Percentiles rank a stretch among this genome's conserved stretches.
Evolutionary conservation across 1,140 invertebrate genomes (phyloP).

Genomic region (Neodiprion lecontei): DNA sequence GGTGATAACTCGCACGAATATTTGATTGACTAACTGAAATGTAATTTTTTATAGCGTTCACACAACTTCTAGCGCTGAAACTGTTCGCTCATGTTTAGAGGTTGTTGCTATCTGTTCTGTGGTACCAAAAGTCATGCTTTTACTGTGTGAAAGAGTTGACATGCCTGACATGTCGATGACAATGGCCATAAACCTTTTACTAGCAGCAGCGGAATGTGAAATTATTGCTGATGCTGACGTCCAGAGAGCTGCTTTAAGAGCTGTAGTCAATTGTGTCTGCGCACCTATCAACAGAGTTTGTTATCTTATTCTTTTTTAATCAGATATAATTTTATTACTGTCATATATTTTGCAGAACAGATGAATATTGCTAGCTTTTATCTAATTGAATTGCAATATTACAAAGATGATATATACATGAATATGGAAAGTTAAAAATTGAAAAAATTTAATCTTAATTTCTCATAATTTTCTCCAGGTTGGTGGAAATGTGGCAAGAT

Average conservation of each 20-base stretch:
- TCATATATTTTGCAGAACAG: no score
- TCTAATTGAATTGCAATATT: no score
- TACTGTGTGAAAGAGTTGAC: constrained; percentile 80
- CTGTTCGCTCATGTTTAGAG: constrained; percentile 87
- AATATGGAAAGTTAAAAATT: background rate
- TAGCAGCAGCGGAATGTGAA: constrained; percentile 89
- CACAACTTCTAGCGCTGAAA: constrained; percentile 76
- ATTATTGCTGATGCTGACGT: constrained; percentile 89
- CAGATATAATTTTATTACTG: background rate
- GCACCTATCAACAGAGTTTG: constrained; percentile 83
- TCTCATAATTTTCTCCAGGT: constrained; percentile 50
- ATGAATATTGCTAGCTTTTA: no score
- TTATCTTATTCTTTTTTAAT: constrained; percentile 24
- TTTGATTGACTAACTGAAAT: constrained; percentile 17
- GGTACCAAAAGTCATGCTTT: constrained; percentile 84
- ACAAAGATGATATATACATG: background rate
- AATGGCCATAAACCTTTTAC: constrained; percentile 76
- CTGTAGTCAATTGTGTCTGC: constrained; percentile 93
- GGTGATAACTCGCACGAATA: constrained; percentile 7
- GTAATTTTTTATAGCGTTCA: constrained; percentile 43
- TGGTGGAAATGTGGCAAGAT: constrained; percentile 70
- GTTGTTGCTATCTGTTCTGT: constrained; percentile 89
- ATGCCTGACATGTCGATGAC: constrained; percentile 77
- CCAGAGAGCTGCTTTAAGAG: constrained; percentile 85
- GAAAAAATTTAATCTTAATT: background rate